These are phyloP conservation scores for Nestor notabilis DNA, from an alignment of 2,113 vertebrate genomes.

Conservation along the genomic window DNA sequence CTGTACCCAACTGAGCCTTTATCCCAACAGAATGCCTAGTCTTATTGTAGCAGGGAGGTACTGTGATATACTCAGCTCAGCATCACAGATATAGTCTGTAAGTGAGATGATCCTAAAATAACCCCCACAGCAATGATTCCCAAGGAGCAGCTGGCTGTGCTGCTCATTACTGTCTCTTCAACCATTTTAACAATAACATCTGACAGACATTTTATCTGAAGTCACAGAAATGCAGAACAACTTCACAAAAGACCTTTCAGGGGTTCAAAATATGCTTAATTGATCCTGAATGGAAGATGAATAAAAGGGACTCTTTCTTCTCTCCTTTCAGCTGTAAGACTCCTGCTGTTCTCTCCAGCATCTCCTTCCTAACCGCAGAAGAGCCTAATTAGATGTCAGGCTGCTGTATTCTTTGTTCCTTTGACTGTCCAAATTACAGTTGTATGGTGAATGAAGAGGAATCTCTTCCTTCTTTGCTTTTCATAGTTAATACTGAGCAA, in stretches of 20 bases:
- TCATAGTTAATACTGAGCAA: background rate
- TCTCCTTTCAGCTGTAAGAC: background rate
- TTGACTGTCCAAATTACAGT: background rate
- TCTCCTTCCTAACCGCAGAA: background rate
- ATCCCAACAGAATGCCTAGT: background rate
- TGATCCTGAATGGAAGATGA: slow-evolving; percentile 3
- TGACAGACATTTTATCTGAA: slow-evolving; percentile 26
- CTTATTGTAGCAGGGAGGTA: background rate
- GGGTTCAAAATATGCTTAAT: slow-evolving; percentile 28
- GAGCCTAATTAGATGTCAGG: background rate
- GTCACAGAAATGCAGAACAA: background rate
- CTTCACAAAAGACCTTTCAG: background rate
- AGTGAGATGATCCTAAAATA: background rate
- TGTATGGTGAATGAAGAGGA: background rate
- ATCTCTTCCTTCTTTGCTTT: background rate
- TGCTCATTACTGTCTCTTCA: slow-evolving; percentile 1
- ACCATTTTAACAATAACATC: background rate
- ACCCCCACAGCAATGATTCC: background rate
- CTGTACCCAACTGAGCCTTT: background rate
- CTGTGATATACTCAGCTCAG: background rate
- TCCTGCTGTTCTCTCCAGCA: background rate
- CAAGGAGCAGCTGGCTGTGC: background rate
- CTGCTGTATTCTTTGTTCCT: background rate
- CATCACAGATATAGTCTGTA: background rate
- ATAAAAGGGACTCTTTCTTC: background rate